phyloP scores from a whole-genome alignment of 2,888 invertebrate genomes.

The Oscheius onirici region DNA sequence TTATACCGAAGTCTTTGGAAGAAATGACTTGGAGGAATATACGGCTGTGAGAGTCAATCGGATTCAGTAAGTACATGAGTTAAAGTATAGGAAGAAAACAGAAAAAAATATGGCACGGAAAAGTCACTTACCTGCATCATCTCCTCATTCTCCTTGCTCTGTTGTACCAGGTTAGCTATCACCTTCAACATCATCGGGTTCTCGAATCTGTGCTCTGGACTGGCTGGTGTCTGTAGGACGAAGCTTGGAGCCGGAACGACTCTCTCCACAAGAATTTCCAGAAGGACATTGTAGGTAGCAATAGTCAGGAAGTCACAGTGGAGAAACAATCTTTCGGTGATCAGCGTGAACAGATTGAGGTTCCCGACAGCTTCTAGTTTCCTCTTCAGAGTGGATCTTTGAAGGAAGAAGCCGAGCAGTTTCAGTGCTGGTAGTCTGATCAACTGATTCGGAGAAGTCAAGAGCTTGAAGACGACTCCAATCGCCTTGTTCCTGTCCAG shows the following conservation, averaged over 20 bases:
- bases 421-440: conserved; percentile 95
- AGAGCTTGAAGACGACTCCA: conserved; percentile 91
- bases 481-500: conserved; percentile 85
- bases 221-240: conserved; percentile 83
- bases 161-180: conserved; percentile 92
- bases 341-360: conserved; percentile 94
- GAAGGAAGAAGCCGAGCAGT: conserved; percentile 94
- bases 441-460: conserved; percentile 93
- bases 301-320: conserved; percentile 89
- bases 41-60: too few species aligned
- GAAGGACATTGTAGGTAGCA: conserved; percentile 96
- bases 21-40: too few species aligned
- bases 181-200: conserved; percentile 94
- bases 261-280: conserved; percentile 90
- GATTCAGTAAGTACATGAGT: too few species aligned
- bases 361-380: conserved; percentile 99
- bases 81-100: too few species aligned
- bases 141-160: conserved; percentile 92
- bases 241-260: conserved; percentile 93
- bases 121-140: conserved; percentile 78
- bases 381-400: conserved; percentile 95
- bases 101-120: too few species aligned
- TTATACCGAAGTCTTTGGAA: too few species aligned
- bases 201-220: conserved; percentile 65
- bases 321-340: conserved; percentile 89